Conservation (phyloP, 1,140 invertebrate genomes). For the Thaumetopoea pityocampa region DNA sequence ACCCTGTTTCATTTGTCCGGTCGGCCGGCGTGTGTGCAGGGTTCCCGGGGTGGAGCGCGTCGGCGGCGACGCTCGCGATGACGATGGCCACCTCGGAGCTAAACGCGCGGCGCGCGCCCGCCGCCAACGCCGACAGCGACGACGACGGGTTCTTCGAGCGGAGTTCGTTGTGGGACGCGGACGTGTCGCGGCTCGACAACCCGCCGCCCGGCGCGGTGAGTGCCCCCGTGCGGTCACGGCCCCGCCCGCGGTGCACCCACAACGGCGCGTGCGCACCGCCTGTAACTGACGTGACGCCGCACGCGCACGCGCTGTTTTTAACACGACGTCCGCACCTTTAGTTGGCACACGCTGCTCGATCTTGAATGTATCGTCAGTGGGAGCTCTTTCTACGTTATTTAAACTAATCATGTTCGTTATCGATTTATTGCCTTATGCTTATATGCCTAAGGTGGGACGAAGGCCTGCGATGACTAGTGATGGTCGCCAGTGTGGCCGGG, state of each 20-base stretch:
- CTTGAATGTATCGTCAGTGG: too few relatives aligned
- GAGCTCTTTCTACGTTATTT: too few relatives aligned
- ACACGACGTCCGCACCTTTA: too few relatives aligned
- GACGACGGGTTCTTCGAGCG: constrained; percentile 62
- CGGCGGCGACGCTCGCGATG: constrained; percentile 10
- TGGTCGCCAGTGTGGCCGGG: too few relatives aligned
- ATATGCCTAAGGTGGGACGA: too few relatives aligned
- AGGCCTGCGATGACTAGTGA: too few relatives aligned
- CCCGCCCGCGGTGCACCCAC: background rate
- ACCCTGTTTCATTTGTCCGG: too few relatives aligned
- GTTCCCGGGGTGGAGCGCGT: constrained; percentile 38
- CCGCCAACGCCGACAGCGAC: constrained; percentile 34
- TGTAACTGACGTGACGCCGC: too few relatives aligned
- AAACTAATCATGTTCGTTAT: too few relatives aligned
- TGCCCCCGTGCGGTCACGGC: constrained; percentile 2
- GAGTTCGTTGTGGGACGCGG: constrained; percentile 40
- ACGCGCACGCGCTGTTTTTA: constrained; percentile 6
- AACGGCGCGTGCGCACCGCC: background rate
- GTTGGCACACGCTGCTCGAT: too few relatives aligned
- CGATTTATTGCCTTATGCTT: too few relatives aligned
- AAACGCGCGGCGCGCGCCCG: constrained; percentile 7
- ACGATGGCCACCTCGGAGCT: too few relatives aligned
- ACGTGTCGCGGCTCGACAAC: constrained; percentile 26
- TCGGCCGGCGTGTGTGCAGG: constrained; percentile 13
- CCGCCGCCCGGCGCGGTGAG: constrained; percentile 23